Conservation (phyloP, 2,797 vertebrate species). For the Carcharodon carcharias region DNA sequence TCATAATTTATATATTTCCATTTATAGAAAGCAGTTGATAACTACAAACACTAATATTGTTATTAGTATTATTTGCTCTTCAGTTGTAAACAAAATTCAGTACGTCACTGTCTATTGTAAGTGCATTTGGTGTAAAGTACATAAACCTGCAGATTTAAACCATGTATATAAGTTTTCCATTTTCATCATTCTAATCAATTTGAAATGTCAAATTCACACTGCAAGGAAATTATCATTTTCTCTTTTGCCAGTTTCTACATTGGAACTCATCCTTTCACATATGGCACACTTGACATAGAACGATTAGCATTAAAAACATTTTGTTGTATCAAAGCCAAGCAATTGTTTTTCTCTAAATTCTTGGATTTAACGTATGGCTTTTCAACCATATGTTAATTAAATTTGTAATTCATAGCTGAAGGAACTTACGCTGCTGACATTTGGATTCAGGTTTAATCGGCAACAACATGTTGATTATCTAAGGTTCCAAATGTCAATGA, state of each 20-base stretch:
- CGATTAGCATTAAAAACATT: neutral
- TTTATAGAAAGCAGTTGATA: neutral
- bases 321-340: neutral
- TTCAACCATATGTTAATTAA: neutral
- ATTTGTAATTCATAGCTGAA: neutral
- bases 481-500: neutral
- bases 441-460: neutral
- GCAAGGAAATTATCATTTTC: neutral
- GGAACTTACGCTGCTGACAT: neutral
- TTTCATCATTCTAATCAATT: constrained; percentile 5
- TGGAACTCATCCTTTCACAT: neutral
- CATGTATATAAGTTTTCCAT: neutral
- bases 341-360: neutral
- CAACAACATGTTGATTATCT: neutral
- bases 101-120: neutral
- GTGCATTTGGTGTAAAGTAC: neutral
- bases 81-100: neutral
- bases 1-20: neutral
- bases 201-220: neutral
- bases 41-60: neutral
- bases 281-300: neutral
- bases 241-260: neutral
- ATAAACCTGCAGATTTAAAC: neutral
- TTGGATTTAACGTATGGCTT: neutral
- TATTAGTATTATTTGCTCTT: neutral